These are phyloP conservation scores for Drosophila yooni DNA, from an alignment of 2,888 invertebrate genomes.

Conservation along the genomic window DNA sequence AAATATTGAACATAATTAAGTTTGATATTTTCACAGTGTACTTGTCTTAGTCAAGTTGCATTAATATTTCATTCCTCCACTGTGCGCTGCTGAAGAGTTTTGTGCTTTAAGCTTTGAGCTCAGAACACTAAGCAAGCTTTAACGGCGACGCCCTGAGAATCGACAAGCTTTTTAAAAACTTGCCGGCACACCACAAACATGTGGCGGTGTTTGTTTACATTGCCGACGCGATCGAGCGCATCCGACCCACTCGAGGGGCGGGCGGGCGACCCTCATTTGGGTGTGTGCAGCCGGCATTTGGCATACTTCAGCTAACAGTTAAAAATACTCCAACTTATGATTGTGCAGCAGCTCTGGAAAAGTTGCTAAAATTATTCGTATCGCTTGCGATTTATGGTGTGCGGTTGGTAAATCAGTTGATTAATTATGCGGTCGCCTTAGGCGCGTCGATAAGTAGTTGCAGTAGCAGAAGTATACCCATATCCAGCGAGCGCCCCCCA, in stretches of 20 bases:
- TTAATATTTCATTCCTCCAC: constrained; percentile 34
- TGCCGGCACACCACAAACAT: constrained; percentile 18
- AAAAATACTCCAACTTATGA: constrained; percentile 5
- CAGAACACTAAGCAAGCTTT: constrained; percentile 35
- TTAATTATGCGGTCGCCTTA: constrained; percentile 59
- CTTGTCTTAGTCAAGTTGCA: neutral
- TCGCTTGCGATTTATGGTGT: constrained; percentile 20
- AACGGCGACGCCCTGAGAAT: constrained; percentile 19
- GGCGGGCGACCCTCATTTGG: neutral
- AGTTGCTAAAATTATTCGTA: constrained; percentile 15
- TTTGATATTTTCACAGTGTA: neutral
- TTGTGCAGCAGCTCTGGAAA: constrained; percentile 27
- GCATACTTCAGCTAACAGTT: constrained; percentile 1
- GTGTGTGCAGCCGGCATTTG: constrained; percentile 9
- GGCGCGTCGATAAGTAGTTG: constrained; percentile 25
- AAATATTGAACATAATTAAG: neutral
- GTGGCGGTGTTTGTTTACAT: constrained; percentile 56
- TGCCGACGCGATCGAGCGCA: constrained; percentile 42
- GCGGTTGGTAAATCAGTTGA: constrained; percentile 34
- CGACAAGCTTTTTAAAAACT: constrained; percentile 6
- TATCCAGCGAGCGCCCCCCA: constrained; percentile 13
- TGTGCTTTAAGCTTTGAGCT: constrained; percentile 39
- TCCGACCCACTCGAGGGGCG: constrained; percentile 13
- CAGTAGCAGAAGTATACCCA: constrained; percentile 16
- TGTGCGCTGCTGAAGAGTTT: constrained; percentile 19